These are phyloP conservation scores for Datnioides undecimradiatus DNA, from an alignment of 2,113 vertebrate species.

Conservation along the genomic window DNA sequence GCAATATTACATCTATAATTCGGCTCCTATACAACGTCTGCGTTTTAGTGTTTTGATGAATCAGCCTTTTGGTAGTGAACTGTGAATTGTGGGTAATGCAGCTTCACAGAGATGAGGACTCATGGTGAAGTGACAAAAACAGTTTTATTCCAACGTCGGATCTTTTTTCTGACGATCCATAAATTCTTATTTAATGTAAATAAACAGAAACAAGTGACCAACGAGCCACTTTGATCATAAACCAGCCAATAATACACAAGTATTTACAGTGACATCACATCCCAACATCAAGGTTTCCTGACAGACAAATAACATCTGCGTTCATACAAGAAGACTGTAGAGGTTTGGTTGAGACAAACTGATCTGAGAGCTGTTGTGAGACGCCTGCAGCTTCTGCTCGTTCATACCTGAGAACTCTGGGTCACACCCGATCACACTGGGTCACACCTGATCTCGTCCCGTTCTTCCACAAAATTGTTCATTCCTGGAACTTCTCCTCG, in stretches of 20 bases:
- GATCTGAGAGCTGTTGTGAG: too few species aligned
- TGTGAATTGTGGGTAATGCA: neutral
- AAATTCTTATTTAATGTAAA: constrained; percentile 74
- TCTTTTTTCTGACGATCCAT: constrained; percentile 33
- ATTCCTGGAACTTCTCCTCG: too few species aligned
- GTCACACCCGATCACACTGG: too few species aligned
- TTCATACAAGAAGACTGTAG: too few species aligned
- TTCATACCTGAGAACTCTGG: too few species aligned
- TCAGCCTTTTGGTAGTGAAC: too few species aligned
- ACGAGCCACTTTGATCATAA: constrained; percentile 48
- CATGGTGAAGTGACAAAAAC: neutral
- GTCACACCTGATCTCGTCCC: too few species aligned
- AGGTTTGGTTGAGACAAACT: too few species aligned
- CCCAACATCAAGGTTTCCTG: neutral
- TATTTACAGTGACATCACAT: constrained; percentile 58
- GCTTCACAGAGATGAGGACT: neutral
- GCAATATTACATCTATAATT: too few species aligned
- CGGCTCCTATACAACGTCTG: too few species aligned
- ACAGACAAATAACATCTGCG: neutral
- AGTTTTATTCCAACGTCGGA: constrained; percentile 53
- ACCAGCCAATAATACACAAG: constrained; percentile 62
- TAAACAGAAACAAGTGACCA: constrained; percentile 64
- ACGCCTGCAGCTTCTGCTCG: too few species aligned
- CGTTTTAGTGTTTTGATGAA: neutral
- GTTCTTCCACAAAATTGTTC: too few species aligned